A percentile compares a stretch with the other conserved stretches of the same genome.
These are phyloP conservation scores for Polypterus senegalus DNA, from an alignment of 2,113 vertebrate species.

Conservation along the genomic window DNA sequence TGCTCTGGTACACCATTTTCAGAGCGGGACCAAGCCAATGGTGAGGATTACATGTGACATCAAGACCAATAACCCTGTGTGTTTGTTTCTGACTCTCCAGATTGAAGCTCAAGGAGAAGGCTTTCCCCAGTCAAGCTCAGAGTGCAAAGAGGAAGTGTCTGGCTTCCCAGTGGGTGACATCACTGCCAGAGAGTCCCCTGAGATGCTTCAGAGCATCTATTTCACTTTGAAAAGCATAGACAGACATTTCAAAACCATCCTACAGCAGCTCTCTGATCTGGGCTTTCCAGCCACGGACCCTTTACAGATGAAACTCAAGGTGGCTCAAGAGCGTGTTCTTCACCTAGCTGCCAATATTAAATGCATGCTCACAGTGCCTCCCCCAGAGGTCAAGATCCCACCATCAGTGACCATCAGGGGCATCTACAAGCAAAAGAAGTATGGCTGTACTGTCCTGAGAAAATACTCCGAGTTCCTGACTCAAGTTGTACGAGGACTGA, in stretches of 20 bases:
- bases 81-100: background rate
- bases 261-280: fast-evolving
- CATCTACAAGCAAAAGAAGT: background rate
- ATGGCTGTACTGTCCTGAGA: constrained; percentile 16
- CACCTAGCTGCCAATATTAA: fast-evolving
- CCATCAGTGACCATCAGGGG: fast-evolving
- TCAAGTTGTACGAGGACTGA: background rate
- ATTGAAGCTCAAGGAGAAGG: background rate
- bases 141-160: background rate
- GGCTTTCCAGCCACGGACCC: fast-evolving
- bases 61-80: too few relatives aligned
- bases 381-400: background rate
- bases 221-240: background rate
- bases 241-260: constrained; percentile 9
- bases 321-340: fast-evolving
- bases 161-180: background rate
- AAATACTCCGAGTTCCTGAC: constrained; percentile 4
- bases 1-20: too few relatives aligned
- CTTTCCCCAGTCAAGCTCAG: background rate
- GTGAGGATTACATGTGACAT: too few relatives aligned
- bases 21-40: too few relatives aligned
- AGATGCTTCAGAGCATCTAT: constrained; percentile 27
- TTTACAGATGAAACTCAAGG: fast-evolving
- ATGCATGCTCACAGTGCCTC: fast-evolving
- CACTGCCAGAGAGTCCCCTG: fast-evolving